Percentiles rank a stretch among this genome's conserved stretches.
Conservation (phyloP, 1,140 invertebrate genomes). For the Conus betulinus region DNA sequence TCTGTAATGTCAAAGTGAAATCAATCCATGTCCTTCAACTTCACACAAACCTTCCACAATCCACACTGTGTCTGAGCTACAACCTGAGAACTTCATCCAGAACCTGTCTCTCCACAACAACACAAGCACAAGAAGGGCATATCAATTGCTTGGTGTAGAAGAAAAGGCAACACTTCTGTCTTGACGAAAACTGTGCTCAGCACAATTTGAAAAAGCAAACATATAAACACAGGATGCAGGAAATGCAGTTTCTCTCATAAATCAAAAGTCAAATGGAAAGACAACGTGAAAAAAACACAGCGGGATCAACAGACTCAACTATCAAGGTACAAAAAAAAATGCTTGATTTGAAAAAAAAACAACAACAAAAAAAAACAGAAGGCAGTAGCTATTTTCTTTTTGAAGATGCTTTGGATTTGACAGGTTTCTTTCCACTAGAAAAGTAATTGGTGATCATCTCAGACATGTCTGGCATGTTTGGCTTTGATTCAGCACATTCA, state of each 20-base stretch:
- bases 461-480: slow-evolving; percentile 71
- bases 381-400: slow-evolving; percentile 15
- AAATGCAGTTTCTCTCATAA: background rate
- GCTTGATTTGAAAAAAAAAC: no score
- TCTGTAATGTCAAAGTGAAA: background rate
- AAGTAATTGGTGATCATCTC: slow-evolving; percentile 64
- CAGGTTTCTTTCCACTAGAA: slow-evolving; percentile 50
- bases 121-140: background rate
- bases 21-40: background rate
- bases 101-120: background rate
- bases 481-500: slow-evolving; percentile 72
- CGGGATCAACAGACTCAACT: background rate
- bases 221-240: background rate
- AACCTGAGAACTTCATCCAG: background rate
- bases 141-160: background rate
- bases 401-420: slow-evolving; percentile 46
- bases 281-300: background rate
- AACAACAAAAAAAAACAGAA: background rate
- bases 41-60: background rate
- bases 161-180: background rate
- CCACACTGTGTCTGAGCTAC: background rate
- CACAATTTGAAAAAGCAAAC: background rate
- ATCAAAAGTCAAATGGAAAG: slow-evolving; percentile 9
- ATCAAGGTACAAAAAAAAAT: background rate
- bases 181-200: background rate